phyloP scores from a whole-genome alignment of 2,888 invertebrate species.

The Crossocerus cetratus region DNA sequence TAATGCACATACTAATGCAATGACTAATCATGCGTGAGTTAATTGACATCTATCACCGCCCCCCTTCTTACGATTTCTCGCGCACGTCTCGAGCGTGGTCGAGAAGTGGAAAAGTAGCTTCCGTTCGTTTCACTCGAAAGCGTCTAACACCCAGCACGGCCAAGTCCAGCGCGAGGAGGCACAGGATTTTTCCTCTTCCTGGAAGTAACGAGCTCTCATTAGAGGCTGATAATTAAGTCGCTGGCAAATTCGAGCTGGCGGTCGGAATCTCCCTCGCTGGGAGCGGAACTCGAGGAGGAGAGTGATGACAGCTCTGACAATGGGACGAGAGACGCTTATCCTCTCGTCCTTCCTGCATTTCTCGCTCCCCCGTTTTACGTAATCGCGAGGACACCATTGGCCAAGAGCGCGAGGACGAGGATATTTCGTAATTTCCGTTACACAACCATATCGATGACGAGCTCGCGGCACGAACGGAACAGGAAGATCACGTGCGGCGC shows the following conservation, averaged over 20 bases:
- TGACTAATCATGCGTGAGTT: no score
- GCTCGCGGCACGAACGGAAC: no score
- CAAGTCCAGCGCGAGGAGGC: neutral
- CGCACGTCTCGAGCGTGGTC: conserved; percentile 1
- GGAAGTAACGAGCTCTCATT: conserved; percentile 21
- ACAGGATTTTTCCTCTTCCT: conserved; percentile 14
- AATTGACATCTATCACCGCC: no score
- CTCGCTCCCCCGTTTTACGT: conserved; percentile 29
- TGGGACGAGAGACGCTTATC: conserved; percentile 6
- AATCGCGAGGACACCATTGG: conserved; percentile 34
- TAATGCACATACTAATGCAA: no score
- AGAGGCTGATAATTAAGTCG: conserved; percentile 27
- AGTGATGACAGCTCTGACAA: neutral
- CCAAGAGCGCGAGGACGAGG: conserved; percentile 12
- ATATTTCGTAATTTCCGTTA: conserved; percentile 44
- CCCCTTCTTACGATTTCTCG: conserved; percentile 10
- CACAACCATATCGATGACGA: conserved; percentile 28
- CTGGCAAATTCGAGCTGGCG: conserved; percentile 10
- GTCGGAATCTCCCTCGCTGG: neutral
- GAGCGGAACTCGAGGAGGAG: neutral
- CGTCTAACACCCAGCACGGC: neutral
- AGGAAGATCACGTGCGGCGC: neutral
- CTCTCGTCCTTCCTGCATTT: conserved; percentile 8
- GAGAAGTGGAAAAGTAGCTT: neutral
- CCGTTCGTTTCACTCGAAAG: neutral